phyloP scores from a whole-genome alignment of 1,140 invertebrate species.

The Bombus terrestris region DNA sequence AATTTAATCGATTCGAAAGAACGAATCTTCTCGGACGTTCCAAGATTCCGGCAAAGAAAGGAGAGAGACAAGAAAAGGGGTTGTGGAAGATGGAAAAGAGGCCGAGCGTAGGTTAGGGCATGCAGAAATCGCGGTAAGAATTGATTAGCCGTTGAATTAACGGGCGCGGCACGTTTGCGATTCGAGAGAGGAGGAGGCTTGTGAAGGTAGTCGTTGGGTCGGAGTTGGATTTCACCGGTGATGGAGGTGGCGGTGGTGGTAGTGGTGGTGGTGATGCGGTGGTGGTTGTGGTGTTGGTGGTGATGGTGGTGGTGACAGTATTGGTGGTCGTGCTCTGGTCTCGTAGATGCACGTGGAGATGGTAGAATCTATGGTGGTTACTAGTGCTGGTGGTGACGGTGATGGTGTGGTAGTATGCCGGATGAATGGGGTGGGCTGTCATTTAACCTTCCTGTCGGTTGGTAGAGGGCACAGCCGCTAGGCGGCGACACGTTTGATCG shows the following conservation, averaged over 20 bases:
- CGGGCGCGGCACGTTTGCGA: constrained; percentile 62
- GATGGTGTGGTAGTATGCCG: constrained; percentile 16
- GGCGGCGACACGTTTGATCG: constrained; percentile 55
- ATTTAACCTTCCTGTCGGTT: constrained; percentile 55
- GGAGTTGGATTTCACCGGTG: constrained; percentile 37
- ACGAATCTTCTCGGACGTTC: too few species aligned
- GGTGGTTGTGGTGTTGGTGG: constrained; percentile 11
- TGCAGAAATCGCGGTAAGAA: constrained; percentile 34
- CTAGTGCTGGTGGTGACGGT: constrained; percentile 5
- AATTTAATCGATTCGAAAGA: background rate
- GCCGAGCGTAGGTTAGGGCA: background rate
- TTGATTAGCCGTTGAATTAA: constrained; percentile 67
- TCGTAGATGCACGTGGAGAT: constrained; percentile 7
- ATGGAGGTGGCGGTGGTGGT: constrained; percentile 3
- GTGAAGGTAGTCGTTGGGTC: constrained; percentile 22
- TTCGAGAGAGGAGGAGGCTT: constrained; percentile 34
- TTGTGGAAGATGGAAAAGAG: background rate
- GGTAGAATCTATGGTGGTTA: constrained; percentile 9
- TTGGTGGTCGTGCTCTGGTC: constrained; percentile 4
- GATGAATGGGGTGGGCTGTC: constrained; percentile 53
- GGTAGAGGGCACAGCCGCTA: constrained; percentile 70
- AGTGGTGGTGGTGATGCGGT: background rate
- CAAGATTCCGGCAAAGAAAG: background rate
- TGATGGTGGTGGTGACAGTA: constrained; percentile 12
- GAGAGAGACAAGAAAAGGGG: background rate